Evolutionary conservation across 2,888 invertebrate species (phyloP), one percentile per base, ranked within the genome.

Genomic region (Ypsolopha scabrella): DNA sequence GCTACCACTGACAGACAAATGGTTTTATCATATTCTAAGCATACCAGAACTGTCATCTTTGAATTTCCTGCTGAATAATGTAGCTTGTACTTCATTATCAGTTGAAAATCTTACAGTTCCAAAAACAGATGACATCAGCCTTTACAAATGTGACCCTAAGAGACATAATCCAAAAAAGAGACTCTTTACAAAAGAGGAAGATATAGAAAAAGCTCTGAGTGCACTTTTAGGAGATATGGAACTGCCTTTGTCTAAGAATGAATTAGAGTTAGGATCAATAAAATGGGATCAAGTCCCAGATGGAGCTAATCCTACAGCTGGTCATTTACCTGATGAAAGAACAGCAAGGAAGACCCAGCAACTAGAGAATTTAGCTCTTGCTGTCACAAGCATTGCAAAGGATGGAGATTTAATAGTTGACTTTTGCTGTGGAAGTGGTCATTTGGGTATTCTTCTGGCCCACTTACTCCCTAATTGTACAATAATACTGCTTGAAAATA

Each of bases 391-490:
- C 51, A 76, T 96, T 52, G 93, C 93, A 0, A 87, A 87, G 60
- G 72, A 87, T 0, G 90, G 90, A 0, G 90, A 94, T 62, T 78
- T 88, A 11, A 94, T 98, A 60, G 94, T 98, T 0, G 98, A 98
- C 72, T 98, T 98, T 76, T 98, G 98, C 72, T 94, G 96, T 64
- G 98, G 98, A 1, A 94, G 96, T 62, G 98, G 98, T 0, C 97
- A 98, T 77, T 85, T 98, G 53, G 98, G 97, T 0, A 93, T 98
- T 55, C 73, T 97, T 6, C 68, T 97, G 33, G 97, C 97, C 0
- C 86, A 92, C 62, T 80, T 94, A 41, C 74, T 97, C 48, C 96
- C 96, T 0, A 78, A 90, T 14, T 95, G 95, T 68, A 88, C 89
- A 54, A 80, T 98, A 1, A 89, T 96, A 62, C 82, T 98, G 53